Evolutionary conservation across 2,113 vertebrate genomes (phyloP).

Genomic region (Parus major): DNA sequence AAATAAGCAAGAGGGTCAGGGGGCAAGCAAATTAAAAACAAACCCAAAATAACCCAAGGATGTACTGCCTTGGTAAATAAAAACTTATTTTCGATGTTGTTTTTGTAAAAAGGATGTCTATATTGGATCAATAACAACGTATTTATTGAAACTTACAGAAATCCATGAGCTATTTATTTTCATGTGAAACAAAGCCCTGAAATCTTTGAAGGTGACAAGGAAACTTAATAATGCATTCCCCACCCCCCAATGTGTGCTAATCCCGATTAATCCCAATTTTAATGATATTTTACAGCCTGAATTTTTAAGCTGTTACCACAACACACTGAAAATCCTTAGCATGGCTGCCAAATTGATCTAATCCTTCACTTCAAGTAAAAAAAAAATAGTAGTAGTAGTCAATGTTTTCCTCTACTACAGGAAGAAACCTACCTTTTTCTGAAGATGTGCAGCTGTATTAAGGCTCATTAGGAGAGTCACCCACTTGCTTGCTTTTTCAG

Average conservation of each 20-base stretch:
- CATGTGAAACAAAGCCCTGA: not conserved
- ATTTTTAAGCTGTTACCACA: conserved; percentile 51
- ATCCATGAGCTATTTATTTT: not conserved
- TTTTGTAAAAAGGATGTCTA: not conserved
- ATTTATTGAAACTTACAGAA: not conserved
- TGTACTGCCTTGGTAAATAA: conserved; percentile 26
- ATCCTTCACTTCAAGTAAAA: conserved; percentile 17
- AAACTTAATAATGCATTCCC: conserved; percentile 47
- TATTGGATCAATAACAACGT: conserved; percentile 12
- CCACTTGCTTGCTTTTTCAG: not conserved
- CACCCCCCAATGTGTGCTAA: conserved; percentile 55
- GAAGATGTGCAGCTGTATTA: not conserved
- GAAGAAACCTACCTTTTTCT: not conserved
- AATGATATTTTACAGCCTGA: conserved; percentile 44
- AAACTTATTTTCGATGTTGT: not conserved
- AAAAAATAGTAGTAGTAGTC: not conserved
- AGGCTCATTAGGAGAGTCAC: not conserved
- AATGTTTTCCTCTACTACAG: not conserved
- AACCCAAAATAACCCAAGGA: conserved; percentile 59
- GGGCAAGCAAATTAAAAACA: conserved; percentile 58
- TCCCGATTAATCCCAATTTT: conserved; percentile 56
- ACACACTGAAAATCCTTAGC: conserved; percentile 33
- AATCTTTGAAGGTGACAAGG: not conserved
- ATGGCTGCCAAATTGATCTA: conserved; percentile 19
- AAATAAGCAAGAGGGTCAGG: conserved; percentile 46